These are phyloP conservation scores for Zaprionus ornatus DNA, from an alignment of 1,140 invertebrate genomes.

Conservation along the genomic window DNA sequence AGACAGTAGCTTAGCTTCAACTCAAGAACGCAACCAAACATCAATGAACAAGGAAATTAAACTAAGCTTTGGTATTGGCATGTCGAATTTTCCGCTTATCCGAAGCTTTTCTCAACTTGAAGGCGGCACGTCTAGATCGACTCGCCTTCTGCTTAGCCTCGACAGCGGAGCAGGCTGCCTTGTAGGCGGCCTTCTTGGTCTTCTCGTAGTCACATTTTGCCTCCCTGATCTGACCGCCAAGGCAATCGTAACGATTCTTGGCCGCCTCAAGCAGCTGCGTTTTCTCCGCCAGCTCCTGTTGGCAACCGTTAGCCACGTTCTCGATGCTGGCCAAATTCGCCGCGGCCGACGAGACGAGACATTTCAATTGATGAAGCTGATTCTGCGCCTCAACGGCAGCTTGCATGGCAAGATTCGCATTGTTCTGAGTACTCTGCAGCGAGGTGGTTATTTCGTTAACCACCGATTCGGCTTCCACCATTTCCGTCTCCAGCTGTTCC, in stretches of 20 bases:
- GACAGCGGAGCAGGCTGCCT: slow-evolving; percentile 86
- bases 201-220: slow-evolving; percentile 86
- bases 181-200: slow-evolving; percentile 87
- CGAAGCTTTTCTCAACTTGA: not conserved
- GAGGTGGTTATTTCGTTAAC: slow-evolving; percentile 86
- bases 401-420: slow-evolving; percentile 86
- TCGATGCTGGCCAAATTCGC: slow-evolving; percentile 86
- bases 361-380: slow-evolving; percentile 83
- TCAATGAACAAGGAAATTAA: not conserved
- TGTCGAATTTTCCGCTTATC: not conserved
- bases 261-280: slow-evolving; percentile 87
- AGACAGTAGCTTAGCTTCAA: not conserved
- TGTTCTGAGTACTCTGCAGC: slow-evolving; percentile 86
- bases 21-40: not conserved
- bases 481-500: slow-evolving; percentile 86
- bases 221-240: slow-evolving; percentile 85
- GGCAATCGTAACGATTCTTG: slow-evolving; percentile 85
- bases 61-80: slow-evolving; percentile 6
- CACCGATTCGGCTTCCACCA: slow-evolving; percentile 87
- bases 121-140: slow-evolving; percentile 25
- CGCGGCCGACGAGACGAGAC: slow-evolving; percentile 84
- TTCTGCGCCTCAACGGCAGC: slow-evolving; percentile 86
- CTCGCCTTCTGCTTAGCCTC: slow-evolving; percentile 85
- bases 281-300: slow-evolving; percentile 87
- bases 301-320: slow-evolving; percentile 85